A percentile compares a stretch with the other conserved stretches of the same genome.
Conservation (phyloP, 53 echinoderm and acorn worm species). For the Holothuria leucospilota region DNA sequence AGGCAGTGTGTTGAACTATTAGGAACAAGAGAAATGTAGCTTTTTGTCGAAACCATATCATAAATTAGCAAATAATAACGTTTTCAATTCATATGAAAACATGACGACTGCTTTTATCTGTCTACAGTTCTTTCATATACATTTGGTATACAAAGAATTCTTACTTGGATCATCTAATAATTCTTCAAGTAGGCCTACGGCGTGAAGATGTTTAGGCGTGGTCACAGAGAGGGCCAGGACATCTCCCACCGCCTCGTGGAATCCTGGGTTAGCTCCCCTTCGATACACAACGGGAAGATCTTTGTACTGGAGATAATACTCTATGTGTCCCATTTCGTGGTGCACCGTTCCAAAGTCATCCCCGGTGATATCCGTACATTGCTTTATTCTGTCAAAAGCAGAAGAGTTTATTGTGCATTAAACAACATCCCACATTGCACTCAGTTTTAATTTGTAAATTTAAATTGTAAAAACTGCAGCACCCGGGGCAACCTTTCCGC, state of each 20-base stretch:
- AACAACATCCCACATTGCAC: no score
- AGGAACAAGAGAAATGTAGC: no score
- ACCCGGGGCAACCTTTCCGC: no score
- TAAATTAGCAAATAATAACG: no score
- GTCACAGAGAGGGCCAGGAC: slow-evolving; percentile 84
- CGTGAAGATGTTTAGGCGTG: slow-evolving; percentile 77
- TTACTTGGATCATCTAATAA: slow-evolving; percentile 52
- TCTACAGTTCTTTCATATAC: no score
- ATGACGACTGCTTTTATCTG: no score
- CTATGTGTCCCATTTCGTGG: slow-evolving; percentile 93
- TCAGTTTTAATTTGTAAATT: no score
- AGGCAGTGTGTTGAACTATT: no score
- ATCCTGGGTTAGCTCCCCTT: slow-evolving; percentile 83
- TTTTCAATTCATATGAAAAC: no score
- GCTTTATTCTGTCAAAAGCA: background rate
- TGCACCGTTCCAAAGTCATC: slow-evolving; percentile 58
- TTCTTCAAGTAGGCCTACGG: slow-evolving; percentile 70
- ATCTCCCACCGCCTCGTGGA: slow-evolving; percentile 95
- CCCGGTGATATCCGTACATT: background rate
- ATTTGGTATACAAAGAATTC: background rate
- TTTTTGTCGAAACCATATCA: no score
- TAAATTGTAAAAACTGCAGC: no score
- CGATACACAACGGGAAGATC: slow-evolving; percentile 70
- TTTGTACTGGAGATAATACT: slow-evolving; percentile 90
- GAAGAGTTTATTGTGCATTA: background rate